These are phyloP conservation scores for Ciconia nigra DNA, from an alignment of 2,797 vertebrate genomes.

Conservation along the genomic window DNA sequence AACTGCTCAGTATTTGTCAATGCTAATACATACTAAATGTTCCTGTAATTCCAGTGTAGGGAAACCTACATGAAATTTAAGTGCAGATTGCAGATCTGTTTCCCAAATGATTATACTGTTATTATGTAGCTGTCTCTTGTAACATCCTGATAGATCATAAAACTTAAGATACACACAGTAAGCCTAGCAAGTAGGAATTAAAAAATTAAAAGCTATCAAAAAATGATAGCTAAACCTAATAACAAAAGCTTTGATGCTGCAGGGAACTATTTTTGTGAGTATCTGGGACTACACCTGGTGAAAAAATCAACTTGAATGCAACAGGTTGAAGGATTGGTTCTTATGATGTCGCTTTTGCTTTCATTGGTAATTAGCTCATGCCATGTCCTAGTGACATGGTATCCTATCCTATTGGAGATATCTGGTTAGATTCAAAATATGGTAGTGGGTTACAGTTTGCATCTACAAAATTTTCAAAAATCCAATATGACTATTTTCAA, in stretches of 20 bases:
- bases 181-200: not conserved
- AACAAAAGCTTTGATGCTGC: not conserved
- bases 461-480: not conserved
- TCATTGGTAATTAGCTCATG: not conserved
- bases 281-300: not conserved
- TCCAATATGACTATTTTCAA: not conserved
- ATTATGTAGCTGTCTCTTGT: not conserved
- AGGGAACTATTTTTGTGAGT: not conserved
- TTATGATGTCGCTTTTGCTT: accelerated
- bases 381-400: not conserved
- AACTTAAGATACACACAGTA: not conserved
- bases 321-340: not conserved
- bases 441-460: not conserved
- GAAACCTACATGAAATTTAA: not conserved
- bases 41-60: not conserved
- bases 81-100: not conserved
- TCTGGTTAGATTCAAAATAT: not conserved
- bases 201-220: not conserved
- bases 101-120: not conserved
- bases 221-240: not conserved
- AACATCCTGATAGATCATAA: not conserved
- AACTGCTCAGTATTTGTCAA: not conserved
- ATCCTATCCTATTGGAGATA: not conserved
- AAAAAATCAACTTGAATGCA: not conserved
- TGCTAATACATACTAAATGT: not conserved